These are phyloP conservation scores for Acanthurus tractus DNA, from an alignment of 2,797 vertebrate species.

Conservation along the genomic window DNA sequence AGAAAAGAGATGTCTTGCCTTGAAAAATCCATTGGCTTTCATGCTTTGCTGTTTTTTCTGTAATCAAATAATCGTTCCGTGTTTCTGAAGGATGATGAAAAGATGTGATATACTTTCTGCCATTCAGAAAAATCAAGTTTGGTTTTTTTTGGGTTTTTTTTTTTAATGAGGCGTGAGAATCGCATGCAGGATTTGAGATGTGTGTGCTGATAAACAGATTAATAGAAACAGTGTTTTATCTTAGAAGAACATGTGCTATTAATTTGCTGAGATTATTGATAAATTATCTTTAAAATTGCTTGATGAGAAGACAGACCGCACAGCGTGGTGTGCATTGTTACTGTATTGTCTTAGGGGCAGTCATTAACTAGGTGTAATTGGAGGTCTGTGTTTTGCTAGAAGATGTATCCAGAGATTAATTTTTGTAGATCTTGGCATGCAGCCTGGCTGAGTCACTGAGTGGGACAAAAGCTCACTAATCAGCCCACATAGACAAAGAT, in stretches of 20 bases:
- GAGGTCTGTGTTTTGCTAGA: constrained; percentile 32
- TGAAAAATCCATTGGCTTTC: constrained; percentile 63
- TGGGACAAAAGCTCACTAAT: constrained; percentile 42
- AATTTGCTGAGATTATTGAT: constrained; percentile 20
- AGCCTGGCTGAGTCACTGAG: constrained; percentile 41
- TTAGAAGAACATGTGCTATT: background rate
- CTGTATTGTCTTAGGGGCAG: background rate
- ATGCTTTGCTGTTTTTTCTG: constrained; percentile 53
- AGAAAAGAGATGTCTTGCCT: constrained; percentile 59
- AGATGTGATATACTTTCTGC: constrained; percentile 69
- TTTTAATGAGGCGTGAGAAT: constrained; percentile 36
- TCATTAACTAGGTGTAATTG: background rate
- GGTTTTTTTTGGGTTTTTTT: constrained; percentile 44
- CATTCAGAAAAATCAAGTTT: constrained; percentile 70
- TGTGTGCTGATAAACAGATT: constrained; percentile 15
- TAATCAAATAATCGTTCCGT: constrained; percentile 70
- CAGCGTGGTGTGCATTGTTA: background rate
- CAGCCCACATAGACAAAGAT: constrained; percentile 39
- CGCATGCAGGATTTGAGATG: background rate
- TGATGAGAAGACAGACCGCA: background rate
- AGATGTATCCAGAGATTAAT: constrained; percentile 38
- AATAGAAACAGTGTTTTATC: constrained; percentile 21
- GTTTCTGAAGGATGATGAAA: constrained; percentile 62
- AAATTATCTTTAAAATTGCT: constrained; percentile 26
- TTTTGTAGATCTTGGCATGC: constrained; percentile 40